These are phyloP conservation scores for Streblospio benedicti DNA, from an alignment of 1,140 invertebrate genomes.

Conservation along the genomic window DNA sequence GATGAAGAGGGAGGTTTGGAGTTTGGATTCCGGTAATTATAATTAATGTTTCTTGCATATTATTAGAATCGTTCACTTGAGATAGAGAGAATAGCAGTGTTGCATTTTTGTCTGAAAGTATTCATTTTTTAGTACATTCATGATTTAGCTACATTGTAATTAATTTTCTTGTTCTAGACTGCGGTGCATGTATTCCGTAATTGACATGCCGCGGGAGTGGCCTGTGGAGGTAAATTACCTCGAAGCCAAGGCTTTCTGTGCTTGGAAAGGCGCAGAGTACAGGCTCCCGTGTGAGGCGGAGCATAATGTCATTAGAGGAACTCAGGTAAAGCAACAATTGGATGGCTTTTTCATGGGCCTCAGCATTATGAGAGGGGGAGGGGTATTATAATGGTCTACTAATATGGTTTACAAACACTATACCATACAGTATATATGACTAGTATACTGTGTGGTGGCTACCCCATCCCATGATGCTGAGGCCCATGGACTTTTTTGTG, in stretches of 20 bases:
- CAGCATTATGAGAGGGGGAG: too few species aligned
- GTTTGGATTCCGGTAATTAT: not conserved
- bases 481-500: too few species aligned
- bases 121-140: too few species aligned
- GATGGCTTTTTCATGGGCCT: not conserved
- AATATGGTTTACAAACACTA: too few species aligned
- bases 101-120: too few species aligned
- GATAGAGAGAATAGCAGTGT: too few species aligned
- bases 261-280: conserved; percentile 39
- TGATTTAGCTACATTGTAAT: too few species aligned
- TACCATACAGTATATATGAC: too few species aligned
- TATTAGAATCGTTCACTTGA: too few species aligned
- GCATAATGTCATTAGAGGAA: conserved; percentile 34
- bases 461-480: not conserved
- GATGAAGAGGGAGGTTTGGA: conserved; percentile 5
- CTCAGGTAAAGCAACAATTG: conserved; percentile 24
- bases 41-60: not conserved
- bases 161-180: conserved; percentile 33
- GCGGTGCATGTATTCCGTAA: conserved; percentile 41
- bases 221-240: conserved; percentile 46
- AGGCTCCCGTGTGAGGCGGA: conserved; percentile 40
- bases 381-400: too few species aligned
- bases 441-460: not conserved
- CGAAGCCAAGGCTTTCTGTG: conserved; percentile 44
- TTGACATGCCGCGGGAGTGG: conserved; percentile 42